Evolutionary conservation across 2,113 vertebrate species (phyloP).

Genomic region (Notothenia coriiceps): DNA sequence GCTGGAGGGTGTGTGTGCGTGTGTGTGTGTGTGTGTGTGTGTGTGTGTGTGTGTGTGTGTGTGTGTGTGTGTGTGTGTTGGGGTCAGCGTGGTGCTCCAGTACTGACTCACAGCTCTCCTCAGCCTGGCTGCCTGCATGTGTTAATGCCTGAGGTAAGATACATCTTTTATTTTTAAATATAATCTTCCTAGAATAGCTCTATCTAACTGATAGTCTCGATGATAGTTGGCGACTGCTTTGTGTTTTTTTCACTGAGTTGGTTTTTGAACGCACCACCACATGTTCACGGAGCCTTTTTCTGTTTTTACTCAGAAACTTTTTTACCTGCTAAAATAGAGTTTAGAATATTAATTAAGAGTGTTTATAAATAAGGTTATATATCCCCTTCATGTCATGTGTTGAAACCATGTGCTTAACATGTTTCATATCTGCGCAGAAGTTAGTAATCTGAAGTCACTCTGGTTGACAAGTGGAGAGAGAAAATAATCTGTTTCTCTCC

Average conservation of each 20-base stretch:
- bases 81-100: conserved; percentile 15
- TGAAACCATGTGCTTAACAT: neutral
- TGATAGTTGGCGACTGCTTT: neutral
- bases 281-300: neutral
- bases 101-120: conserved; percentile 1
- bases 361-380: neutral
- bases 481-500: neutral
- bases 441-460: neutral
- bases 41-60: neutral
- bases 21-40: conserved; percentile 6
- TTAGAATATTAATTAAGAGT: no score
- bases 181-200: neutral
- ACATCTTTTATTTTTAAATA: neutral
- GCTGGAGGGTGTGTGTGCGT: neutral
- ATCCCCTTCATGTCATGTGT: neutral
- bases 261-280: neutral
- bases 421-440: neutral
- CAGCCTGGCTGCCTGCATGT: neutral
- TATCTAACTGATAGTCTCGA: neutral
- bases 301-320: neutral
- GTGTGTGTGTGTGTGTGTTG: neutral
- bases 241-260: neutral
- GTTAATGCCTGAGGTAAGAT: conserved; percentile 36
- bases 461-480: neutral
- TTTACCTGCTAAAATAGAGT: neutral